Evolutionary conservation across 2,113 vertebrate genomes (phyloP).

Genomic region (Trochalopteron elliotii): DNA sequence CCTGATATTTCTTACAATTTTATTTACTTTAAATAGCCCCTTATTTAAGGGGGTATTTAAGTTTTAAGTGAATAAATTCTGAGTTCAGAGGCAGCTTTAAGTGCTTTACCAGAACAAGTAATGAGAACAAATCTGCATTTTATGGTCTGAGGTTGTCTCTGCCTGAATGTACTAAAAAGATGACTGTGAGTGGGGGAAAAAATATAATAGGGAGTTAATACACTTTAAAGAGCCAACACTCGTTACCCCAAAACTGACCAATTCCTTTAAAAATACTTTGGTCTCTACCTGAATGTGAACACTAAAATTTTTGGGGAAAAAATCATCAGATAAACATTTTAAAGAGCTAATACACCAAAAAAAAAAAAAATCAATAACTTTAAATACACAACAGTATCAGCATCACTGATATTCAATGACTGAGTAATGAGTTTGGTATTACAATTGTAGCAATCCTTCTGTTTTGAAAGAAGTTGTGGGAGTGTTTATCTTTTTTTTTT

Average conservation of each 20-base stretch:
- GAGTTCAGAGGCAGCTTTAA: not conserved
- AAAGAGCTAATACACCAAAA: not conserved
- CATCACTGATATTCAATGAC: not conserved
- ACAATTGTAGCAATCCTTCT: not conserved
- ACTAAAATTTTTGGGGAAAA: accelerated
- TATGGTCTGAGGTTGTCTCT: not conserved
- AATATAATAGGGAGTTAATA: not conserved
- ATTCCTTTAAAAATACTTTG: not conserved
- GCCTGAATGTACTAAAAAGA: not conserved
- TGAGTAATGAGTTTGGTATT: not conserved
- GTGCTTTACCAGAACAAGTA: not conserved
- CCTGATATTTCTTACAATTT: not conserved
- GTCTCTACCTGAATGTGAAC: not conserved
- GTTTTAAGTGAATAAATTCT: not conserved
- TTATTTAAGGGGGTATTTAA: not conserved
- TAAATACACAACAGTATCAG: not conserved
- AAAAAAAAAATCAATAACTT: not conserved
- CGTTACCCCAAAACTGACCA: not conserved
- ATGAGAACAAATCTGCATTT: not conserved
- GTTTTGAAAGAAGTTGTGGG: not conserved
- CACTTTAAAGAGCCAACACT: not conserved
- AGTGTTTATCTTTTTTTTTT: not conserved
- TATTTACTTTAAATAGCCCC: not conserved
- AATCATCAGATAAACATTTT: not conserved
- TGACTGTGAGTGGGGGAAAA: accelerated